Evolutionary conservation across 2,113 vertebrate genomes (phyloP).

Genomic region (Heterochromis multidens): DNA sequence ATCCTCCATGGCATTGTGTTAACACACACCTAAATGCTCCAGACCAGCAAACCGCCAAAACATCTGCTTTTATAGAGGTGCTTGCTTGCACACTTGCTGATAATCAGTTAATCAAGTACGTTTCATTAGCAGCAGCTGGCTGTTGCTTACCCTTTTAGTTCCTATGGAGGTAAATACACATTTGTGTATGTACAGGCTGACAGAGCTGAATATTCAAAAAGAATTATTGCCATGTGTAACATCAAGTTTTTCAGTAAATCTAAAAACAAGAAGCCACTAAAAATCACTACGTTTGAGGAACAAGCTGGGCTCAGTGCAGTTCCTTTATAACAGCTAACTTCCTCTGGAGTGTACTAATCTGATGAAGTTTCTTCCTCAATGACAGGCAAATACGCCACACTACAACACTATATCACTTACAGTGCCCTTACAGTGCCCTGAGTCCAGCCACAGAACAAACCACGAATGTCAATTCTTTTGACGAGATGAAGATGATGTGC

Average conservation of each 20-base stretch:
- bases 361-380: conserved; percentile 1
- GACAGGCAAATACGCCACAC: neutral
- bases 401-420: neutral
- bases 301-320: neutral
- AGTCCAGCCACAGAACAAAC: neutral
- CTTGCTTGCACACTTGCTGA: too few relatives aligned
- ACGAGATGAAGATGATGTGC: neutral
- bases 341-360: neutral
- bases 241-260: neutral
- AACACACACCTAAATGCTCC: too few relatives aligned
- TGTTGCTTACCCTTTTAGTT: too few relatives aligned
- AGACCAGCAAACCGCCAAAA: too few relatives aligned
- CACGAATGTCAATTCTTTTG: neutral
- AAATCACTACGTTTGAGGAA: conserved; percentile 28
- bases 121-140: too few relatives aligned
- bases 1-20: too few relatives aligned
- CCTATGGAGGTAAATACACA: neutral
- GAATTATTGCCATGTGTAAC: neutral
- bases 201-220: neutral
- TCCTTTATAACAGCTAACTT: conserved; percentile 2
- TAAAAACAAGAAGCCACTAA: neutral
- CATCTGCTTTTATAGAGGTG: too few relatives aligned
- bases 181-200: neutral
- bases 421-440: neutral
- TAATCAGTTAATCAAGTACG: too few relatives aligned